Conservation (phyloP, 2,797 vertebrate genomes). For the Sebastes diaconus region DNA sequence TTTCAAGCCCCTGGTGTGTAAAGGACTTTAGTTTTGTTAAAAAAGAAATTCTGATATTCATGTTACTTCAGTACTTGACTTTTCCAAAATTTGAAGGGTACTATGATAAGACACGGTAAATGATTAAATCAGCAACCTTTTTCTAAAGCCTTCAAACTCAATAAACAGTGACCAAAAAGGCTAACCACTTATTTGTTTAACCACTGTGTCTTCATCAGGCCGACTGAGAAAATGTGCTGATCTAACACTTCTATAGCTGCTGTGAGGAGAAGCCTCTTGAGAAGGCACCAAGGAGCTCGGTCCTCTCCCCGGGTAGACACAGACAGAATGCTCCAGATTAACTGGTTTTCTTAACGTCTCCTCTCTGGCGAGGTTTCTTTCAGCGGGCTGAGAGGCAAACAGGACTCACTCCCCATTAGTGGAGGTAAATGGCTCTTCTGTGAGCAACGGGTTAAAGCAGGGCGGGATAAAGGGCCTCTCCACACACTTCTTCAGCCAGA, state of each 20-base stretch:
- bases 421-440: slow-evolving; percentile 81
- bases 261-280: slow-evolving; percentile 69
- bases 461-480: slow-evolving; percentile 77
- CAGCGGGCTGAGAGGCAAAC: slow-evolving; percentile 70
- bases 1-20: no score
- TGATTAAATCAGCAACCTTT: slow-evolving; percentile 3
- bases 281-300: slow-evolving; percentile 68
- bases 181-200: slow-evolving; percentile 61
- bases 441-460: slow-evolving; percentile 76
- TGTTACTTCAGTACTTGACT: not conserved
- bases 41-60: not conserved
- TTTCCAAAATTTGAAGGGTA: not conserved
- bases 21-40: not conserved
- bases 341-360: slow-evolving; percentile 80
- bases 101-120: not conserved
- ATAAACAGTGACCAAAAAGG: slow-evolving; percentile 24
- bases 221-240: slow-evolving; percentile 72
- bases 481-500: slow-evolving; percentile 78
- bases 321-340: slow-evolving; percentile 73
- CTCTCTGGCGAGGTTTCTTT: slow-evolving; percentile 73
- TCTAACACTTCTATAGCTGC: slow-evolving; percentile 60
- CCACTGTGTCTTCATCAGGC: slow-evolving; percentile 54
- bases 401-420: slow-evolving; percentile 75
- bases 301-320: slow-evolving; percentile 58
- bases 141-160: slow-evolving; percentile 22